Conservation (phyloP, 1,140 invertebrate species). For the Cheumatopsyche charites region DNA sequence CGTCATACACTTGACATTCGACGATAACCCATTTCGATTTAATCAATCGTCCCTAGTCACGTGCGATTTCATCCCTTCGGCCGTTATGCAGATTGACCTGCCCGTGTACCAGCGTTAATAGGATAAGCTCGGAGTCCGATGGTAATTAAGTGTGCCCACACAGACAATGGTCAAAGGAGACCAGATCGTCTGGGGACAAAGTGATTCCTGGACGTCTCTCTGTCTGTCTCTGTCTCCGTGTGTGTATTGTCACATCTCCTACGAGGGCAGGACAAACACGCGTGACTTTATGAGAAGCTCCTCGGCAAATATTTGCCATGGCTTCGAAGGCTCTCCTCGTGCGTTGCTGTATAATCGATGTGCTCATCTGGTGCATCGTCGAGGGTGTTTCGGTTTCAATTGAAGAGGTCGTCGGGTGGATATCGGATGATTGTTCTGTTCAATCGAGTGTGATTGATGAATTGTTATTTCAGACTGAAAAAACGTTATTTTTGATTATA, state of each 20-base stretch:
- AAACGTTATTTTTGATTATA: no score
- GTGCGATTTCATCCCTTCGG: neutral
- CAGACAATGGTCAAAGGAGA: conserved; percentile 34
- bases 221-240: no score
- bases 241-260: no score
- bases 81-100: conserved; percentile 7
- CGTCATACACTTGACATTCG: no score
- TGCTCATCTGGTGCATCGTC: no score
- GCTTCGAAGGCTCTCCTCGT: neutral
- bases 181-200: conserved; percentile 17
- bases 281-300: neutral
- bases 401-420: no score
- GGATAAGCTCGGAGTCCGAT: conserved; percentile 19
- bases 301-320: conserved; percentile 10
- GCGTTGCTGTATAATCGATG: no score
- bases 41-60: neutral
- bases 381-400: no score
- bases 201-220: conserved; percentile 22
- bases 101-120: conserved; percentile 28
- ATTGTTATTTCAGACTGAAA: no score
- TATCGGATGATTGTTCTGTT: no score
- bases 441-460: no score
- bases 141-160: conserved; percentile 37
- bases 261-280: neutral
- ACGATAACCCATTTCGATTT: no score